Evolutionary conservation across 1,140 invertebrate species (phyloP).

Genomic region (Cardiocondyla obscurior): DNA sequence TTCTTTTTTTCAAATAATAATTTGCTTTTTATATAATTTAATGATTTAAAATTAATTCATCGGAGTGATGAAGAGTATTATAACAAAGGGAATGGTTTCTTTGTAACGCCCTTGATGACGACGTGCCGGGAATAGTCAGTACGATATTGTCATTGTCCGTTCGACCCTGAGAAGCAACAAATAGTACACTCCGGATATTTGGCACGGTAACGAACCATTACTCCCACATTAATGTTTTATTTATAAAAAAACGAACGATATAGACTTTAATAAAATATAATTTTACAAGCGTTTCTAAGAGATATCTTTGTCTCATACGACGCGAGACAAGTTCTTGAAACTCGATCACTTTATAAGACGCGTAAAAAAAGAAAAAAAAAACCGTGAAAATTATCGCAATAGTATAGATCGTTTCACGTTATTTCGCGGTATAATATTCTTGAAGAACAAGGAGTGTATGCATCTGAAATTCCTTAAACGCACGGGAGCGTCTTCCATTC

Average conservation of each 20-base stretch:
- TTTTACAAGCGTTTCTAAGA: neutral
- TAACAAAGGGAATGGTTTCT: neutral
- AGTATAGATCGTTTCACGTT: neutral
- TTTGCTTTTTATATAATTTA: neutral
- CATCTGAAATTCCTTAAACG: conserved; percentile 26
- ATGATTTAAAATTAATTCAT: conserved; percentile 1
- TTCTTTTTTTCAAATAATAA: too few relatives aligned
- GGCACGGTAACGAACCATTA: neutral
- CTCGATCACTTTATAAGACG: neutral
- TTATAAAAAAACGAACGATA: neutral
- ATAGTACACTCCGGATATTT: conserved; percentile 21
- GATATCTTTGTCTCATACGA: neutral
- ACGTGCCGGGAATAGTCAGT: conserved; percentile 50
- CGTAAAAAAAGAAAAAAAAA: too few relatives aligned
- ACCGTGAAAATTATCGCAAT: neutral
- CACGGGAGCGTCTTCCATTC: neutral
- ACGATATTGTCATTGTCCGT: conserved; percentile 3
- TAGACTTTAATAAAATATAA: neutral
- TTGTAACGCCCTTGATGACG: conserved; percentile 20
- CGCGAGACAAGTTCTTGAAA: neutral
- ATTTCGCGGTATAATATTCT: neutral
- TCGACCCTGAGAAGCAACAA: conserved; percentile 18
- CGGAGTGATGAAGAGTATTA: neutral
- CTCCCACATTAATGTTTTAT: neutral
- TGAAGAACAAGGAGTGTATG: neutral